Conservation (phyloP, 2,888 invertebrate genomes). For the Cheilosia soror region DNA sequence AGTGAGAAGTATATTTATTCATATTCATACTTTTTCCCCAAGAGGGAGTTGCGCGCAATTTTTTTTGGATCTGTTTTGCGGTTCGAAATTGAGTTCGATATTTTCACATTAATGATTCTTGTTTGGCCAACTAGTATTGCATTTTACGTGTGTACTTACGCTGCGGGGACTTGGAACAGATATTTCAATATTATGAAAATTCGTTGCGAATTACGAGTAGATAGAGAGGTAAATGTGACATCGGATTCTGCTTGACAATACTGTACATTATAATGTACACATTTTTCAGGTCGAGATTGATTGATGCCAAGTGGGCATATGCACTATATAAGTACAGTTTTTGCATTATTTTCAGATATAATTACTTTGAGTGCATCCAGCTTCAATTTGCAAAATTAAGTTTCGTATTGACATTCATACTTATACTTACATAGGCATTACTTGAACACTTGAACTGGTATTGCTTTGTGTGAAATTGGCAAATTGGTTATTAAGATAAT, state of each 20-base stretch:
- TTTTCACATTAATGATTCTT: constrained; percentile 21
- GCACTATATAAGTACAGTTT: too few relatives aligned
- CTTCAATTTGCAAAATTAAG: too few relatives aligned
- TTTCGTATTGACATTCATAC: too few relatives aligned
- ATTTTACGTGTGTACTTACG: neutral
- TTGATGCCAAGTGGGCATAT: neutral
- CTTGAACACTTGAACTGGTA: too few relatives aligned
- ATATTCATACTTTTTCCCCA: neutral
- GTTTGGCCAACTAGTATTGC: neutral
- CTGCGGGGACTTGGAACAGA: constrained; percentile 8
- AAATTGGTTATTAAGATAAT: too few relatives aligned
- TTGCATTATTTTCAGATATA: too few relatives aligned
- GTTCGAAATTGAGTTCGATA: constrained; percentile 4
- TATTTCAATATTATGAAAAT: constrained; percentile 22
- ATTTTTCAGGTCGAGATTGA: neutral
- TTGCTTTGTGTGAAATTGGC: too few relatives aligned
- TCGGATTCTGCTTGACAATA: neutral
- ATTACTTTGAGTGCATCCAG: too few relatives aligned
- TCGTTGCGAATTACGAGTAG: neutral
- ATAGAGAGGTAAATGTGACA: neutral
- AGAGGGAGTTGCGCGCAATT: neutral
- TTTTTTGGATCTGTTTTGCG: neutral
- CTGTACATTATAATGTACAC: neutral
- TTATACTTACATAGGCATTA: too few relatives aligned
- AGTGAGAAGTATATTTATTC: neutral